Evolutionary conservation across 1,140 invertebrate species (phyloP), one percentile per base, ranked within the genome.

Genomic region (Penaeus chinensis): DNA sequence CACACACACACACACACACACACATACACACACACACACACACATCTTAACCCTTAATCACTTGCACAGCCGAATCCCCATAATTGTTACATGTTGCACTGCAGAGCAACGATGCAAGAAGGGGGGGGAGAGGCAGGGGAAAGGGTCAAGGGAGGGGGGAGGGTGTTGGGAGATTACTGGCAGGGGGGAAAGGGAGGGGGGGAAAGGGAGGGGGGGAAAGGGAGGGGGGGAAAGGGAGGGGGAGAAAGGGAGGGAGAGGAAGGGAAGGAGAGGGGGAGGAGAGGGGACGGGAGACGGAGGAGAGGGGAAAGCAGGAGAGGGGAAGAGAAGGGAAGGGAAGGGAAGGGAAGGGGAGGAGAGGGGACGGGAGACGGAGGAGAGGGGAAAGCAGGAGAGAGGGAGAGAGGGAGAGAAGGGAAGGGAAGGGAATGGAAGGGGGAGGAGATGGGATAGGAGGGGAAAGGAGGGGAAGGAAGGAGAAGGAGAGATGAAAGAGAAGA

Each of bases 1-100:
- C 76, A 78, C 27, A 27, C 76, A 78, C n/a, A 78, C 76, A 47
- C 76, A 27, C 76, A 78, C 76, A 27, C 42, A 78, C 32, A 47
- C 76, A 0, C 54, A 42, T 22, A n/a, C 32, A 10, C 79, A 54
- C 32, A 24, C 32, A 54, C 54, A 11, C 54, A 54, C 54, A 54
- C 5, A 11, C 11, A 54, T 8, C 10, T 54, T 13, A 11, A 54
- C 10, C 54, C 54, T 11, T 16, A 54, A 54, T 42, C 37, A 42
- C 8, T 54, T 54, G 54, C 54, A 54, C 2, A 11, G 54, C 10
- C 54, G 54, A 54, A 54, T 11, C 11, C 11, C 54, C 54, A 54
- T 54, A 54, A 54, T 54, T 54, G 54, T 47, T 47, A 13, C 47
- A 47, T 47, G 47, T 54, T 54, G 54, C 54, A 54, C 16, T 54